phyloP scores from a whole-genome alignment of 2,113 vertebrate species.

The Odontesthes bonariensis region DNA sequence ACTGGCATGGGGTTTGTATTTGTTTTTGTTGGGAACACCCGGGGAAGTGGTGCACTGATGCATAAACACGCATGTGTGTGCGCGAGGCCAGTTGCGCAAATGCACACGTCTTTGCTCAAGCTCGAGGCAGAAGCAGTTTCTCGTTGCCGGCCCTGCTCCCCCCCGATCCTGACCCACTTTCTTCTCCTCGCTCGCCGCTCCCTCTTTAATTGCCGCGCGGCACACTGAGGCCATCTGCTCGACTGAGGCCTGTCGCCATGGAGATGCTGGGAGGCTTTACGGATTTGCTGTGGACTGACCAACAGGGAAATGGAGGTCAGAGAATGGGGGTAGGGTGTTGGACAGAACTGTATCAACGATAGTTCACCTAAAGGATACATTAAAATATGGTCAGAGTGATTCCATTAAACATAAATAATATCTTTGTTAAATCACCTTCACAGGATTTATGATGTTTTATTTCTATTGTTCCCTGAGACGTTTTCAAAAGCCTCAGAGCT shows the following conservation, averaged over 20 bases:
- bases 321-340: slow-evolving; percentile 68
- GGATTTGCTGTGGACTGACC: slow-evolving; percentile 81
- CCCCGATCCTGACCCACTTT: slow-evolving; percentile 76
- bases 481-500: slow-evolving; percentile 2
- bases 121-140: slow-evolving; percentile 59
- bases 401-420: neutral
- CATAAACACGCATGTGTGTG: slow-evolving; percentile 44
- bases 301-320: slow-evolving; percentile 79
- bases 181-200: slow-evolving; percentile 66
- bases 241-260: slow-evolving; percentile 82
- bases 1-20: slow-evolving; percentile 50
- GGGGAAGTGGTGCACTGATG: slow-evolving; percentile 44
- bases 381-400: neutral
- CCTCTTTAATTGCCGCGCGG: slow-evolving; percentile 84
- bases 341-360: slow-evolving; percentile 41
- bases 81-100: slow-evolving; percentile 11
- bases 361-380: slow-evolving; percentile 41
- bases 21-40: slow-evolving; percentile 68
- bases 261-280: slow-evolving; percentile 85
- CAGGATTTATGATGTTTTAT: neutral
- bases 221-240: slow-evolving; percentile 87
- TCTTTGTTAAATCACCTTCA: neutral
- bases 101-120: slow-evolving; percentile 36
- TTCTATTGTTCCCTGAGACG: neutral
- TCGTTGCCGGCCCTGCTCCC: slow-evolving; percentile 64